Percentiles rank a stretch among this genome's conserved stretches.
Conservation (phyloP, 2,113 vertebrate species). For the Sander vitreus region DNA sequence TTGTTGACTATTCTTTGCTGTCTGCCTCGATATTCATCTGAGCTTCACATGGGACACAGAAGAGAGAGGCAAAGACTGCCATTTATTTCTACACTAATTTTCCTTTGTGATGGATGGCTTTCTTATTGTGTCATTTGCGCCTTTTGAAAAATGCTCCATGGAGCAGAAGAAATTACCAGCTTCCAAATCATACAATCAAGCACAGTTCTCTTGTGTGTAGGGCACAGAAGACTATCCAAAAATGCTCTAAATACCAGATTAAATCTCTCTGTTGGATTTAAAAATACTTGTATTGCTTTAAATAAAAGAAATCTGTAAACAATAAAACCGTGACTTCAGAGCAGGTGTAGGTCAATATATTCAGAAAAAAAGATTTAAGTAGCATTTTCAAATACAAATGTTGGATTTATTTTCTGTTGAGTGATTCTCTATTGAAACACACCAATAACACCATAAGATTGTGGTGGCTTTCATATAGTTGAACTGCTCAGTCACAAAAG, state of each 20-base stretch:
- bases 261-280: not conserved
- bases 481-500: not conserved
- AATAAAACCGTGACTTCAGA: not conserved
- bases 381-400: not conserved
- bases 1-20: slow-evolving; percentile 80
- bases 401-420: not conserved
- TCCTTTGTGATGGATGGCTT: slow-evolving; percentile 86
- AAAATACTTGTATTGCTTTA: slow-evolving; percentile 13
- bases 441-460: not conserved
- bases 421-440: not conserved
- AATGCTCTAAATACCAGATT: slow-evolving; percentile 14
- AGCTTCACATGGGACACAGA: slow-evolving; percentile 71
- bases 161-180: slow-evolving; percentile 82
- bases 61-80: slow-evolving; percentile 58
- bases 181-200: slow-evolving; percentile 78
- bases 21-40: slow-evolving; percentile 74
- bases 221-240: slow-evolving; percentile 48
- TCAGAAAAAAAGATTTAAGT: not conserved
- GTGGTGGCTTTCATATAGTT: not conserved
- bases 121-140: slow-evolving; percentile 84
- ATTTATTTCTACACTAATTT: slow-evolving; percentile 86
- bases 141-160: slow-evolving; percentile 83
- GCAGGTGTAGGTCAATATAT: not conserved
- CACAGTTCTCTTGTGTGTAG: slow-evolving; percentile 52
- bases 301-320: slow-evolving; percentile 23